Base-by-base conservation (phyloP, 2,797 vertebrate genomes). In the Tiaroga cobitis region DNA sequence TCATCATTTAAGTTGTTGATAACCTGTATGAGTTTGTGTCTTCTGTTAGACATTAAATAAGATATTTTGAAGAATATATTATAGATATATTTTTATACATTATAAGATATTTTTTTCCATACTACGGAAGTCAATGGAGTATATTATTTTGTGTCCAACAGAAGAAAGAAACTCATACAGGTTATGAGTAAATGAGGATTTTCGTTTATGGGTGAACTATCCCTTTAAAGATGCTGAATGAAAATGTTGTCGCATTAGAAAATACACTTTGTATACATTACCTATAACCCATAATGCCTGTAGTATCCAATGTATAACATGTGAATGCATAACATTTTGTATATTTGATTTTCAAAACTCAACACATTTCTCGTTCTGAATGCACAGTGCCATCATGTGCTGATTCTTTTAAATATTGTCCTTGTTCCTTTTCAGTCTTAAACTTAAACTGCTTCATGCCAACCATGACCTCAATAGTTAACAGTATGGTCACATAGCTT, bases 391-490 rank as follows among this genome's bases (percentile, higher is more conserved):
- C n/a, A n/a, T n/a, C n/a, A n/a, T n/a, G n/a, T n/a, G n/a, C n/a
- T n/a, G 43, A 54, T 13, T 39, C 7, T 69, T 16, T 10, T 10
- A 54, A 26, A 68, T 81, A 69, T 69, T 4, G 29, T 18, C 43
- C 65, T 26, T 19, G 29, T 39, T 70, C 24, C 63, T 70, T 70
- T 54, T n/a, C 46, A 41, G 39, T 61, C 49, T 68, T n/a, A n/a
- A n/a, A n/a, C 56, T 51, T 49, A 32, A 37, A 59, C 54, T n/a
- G 11, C 51, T 15, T 61, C 37, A 39, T 43, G 68, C 63, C 78
- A 80, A 80, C 51, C 78, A 80, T 80, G 78, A 80, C 26, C 78
- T 68, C 78, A 80, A 21, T 8, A 51, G 61, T 46, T 32, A 63
- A 41, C 61, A 4, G 43, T 19, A n/a, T 26, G n/a, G 24, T 32